Evolutionary conservation across 2,888 invertebrate species (phyloP), one percentile per base, ranked within the genome.

Genomic region (Tipula helvola): DNA sequence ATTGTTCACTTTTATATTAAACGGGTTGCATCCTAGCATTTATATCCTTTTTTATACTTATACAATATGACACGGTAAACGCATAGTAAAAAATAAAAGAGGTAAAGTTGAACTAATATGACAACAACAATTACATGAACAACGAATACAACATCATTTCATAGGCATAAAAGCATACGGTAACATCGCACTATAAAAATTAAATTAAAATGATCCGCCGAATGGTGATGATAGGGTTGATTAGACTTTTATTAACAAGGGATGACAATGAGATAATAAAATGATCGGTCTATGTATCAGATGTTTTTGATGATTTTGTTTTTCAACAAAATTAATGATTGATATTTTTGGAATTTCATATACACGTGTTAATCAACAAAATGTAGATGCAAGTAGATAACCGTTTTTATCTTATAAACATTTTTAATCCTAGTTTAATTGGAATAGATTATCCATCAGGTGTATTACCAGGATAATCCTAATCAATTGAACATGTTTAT

Each of bases 161-260:
- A 71, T 10, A 16, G 18, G 5, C 16, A 71, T 52, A 52, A 71
- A n/a, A 71, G 18, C 28, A 71, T 71, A 71, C 10, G 71, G 71
- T 71, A 71, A 71, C 71, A 71, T 71, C 28, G 28, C 8, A 71
- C 71, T 71, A 28, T 71, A 71, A 71, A 71, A 71, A 71, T 71
- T 71, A 71, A 71, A 71, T 71, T 71, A 28, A 71, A 71, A 28
- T 28, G 71, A 71, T 71, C 18, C 28, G 10, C 71, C 71, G 71
- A 84, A 84, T 84, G 36, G 84, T 84, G 41, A 84, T 39, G 84
- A 84, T 84, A 84, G 84, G 84, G 84, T 84, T 84, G 84, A 84
- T 39, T 84, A 41, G 8, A 16, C 5, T 13, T 84, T 84, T 84
- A 39, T 84, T 39, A 84, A 84, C 16, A 13, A 84, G 39, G 84